A percentile compares a stretch with the other conserved stretches of the same genome.
phyloP scores from a whole-genome alignment of 2,888 invertebrate genomes.

The Lasioglossum marginatum region DNA sequence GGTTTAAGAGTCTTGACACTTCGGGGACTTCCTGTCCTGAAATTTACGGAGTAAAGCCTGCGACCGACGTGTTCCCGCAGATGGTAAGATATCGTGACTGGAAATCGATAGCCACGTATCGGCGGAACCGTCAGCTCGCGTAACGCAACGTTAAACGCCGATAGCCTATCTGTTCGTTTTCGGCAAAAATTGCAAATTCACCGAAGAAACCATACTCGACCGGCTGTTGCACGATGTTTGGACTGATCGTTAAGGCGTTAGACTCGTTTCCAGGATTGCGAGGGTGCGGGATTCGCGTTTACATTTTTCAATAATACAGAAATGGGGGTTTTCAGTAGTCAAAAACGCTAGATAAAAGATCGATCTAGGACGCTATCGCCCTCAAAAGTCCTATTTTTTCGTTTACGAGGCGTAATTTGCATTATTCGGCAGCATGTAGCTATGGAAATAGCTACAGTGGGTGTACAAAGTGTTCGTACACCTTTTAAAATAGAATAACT shows the following conservation, averaged over 20 bases:
- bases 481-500: too few relatives aligned
- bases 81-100: slow-evolving; percentile 62
- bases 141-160: slow-evolving; percentile 67
- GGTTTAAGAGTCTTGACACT: slow-evolving; percentile 62
- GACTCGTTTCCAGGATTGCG: too few relatives aligned
- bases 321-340: too few relatives aligned
- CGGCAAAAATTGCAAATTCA: slow-evolving; percentile 48
- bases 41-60: slow-evolving; percentile 59
- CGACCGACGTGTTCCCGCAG: slow-evolving; percentile 55
- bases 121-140: slow-evolving; percentile 64
- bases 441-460: too few relatives aligned
- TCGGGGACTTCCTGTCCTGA: slow-evolving; percentile 59
- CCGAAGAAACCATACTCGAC: slow-evolving; percentile 18
- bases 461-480: too few relatives aligned
- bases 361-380: too few relatives aligned
- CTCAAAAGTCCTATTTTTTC: too few relatives aligned
- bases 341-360: too few relatives aligned
- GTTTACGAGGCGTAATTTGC: too few relatives aligned
- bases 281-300: too few relatives aligned
- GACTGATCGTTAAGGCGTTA: neutral
- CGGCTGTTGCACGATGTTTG: neutral
- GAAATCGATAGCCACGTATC: slow-evolving; percentile 65
- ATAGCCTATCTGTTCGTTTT: slow-evolving; percentile 60
- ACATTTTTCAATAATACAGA: too few relatives aligned
- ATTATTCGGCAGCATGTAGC: too few relatives aligned